Conservation (phyloP, 2,797 vertebrate species). For the Oreortyx pictus region DNA sequence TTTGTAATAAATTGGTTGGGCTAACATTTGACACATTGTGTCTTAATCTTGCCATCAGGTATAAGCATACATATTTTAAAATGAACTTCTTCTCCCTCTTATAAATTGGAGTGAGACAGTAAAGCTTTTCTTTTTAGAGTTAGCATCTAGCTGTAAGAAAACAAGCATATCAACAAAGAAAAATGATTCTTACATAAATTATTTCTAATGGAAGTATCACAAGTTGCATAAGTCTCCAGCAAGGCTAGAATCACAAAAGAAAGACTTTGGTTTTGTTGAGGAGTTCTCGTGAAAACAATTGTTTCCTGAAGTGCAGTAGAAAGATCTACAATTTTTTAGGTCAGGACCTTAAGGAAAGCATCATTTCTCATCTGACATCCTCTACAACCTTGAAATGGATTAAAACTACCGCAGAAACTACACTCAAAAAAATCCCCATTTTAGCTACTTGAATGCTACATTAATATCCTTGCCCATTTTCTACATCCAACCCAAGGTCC, state of each 20-base stretch:
- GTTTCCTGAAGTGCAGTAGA: background rate
- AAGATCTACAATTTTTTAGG: background rate
- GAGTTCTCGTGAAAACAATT: background rate
- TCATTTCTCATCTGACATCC: background rate
- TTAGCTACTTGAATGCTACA: background rate
- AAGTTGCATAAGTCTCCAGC: background rate
- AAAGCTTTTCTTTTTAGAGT: background rate
- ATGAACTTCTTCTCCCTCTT: too few species aligned
- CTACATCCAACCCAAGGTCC: background rate
- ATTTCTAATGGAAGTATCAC: background rate
- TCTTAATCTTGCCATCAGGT: too few species aligned
- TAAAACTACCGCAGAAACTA: background rate
- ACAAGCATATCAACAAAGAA: background rate
- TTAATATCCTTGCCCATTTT: background rate
- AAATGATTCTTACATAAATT: rapidly evolving
- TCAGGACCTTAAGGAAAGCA: background rate
- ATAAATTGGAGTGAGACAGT: background rate
- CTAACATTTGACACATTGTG: too few species aligned
- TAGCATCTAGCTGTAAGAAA: background rate
- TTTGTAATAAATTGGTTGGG: too few species aligned
- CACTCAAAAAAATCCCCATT: background rate
- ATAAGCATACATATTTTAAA: too few species aligned
- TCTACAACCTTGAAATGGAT: background rate
- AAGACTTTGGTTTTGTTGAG: background rate
- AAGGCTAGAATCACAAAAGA: background rate